These are phyloP conservation scores for Sinocyclocheilus grahami DNA, from an alignment of 2,113 vertebrate species.

Conservation along the genomic window DNA sequence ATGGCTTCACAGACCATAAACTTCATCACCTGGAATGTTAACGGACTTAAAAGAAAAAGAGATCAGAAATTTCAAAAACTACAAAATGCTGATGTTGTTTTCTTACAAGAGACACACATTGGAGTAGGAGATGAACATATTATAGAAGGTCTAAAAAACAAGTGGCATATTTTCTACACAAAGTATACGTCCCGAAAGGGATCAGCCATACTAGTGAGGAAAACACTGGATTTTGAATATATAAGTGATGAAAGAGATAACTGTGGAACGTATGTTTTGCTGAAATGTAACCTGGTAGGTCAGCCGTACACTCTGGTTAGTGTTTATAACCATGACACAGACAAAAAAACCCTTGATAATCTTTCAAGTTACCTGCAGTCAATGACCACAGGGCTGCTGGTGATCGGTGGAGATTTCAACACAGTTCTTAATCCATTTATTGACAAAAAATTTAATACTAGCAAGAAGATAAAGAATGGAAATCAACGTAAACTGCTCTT, in stretches of 20 bases:
- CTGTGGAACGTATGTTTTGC: slow-evolving; percentile 12
- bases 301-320: slow-evolving; percentile 22
- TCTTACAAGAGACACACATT: too few species aligned
- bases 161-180: slow-evolving; percentile 17
- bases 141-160: neutral
- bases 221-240: neutral
- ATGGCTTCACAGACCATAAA: too few species aligned
- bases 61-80: too few species aligned
- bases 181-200: slow-evolving; percentile 7
- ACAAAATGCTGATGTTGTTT: too few species aligned
- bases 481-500: too few species aligned
- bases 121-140: too few species aligned
- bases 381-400: neutral
- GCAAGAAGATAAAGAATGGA: too few species aligned
- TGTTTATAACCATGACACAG: slow-evolving; percentile 26
- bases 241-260: slow-evolving; percentile 15
- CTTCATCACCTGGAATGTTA: too few species aligned
- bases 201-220: slow-evolving; percentile 22
- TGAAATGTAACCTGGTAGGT: slow-evolving; percentile 17
- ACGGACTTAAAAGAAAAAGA: too few species aligned
- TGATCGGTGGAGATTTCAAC: slow-evolving; percentile 17
- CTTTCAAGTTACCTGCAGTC: neutral
- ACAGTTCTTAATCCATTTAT: too few species aligned
- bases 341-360: slow-evolving; percentile 18
- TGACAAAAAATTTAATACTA: too few species aligned